Conservation (phyloP, 64 coral and sea anemone species). For the Catalaphyllia jardinei region DNA sequence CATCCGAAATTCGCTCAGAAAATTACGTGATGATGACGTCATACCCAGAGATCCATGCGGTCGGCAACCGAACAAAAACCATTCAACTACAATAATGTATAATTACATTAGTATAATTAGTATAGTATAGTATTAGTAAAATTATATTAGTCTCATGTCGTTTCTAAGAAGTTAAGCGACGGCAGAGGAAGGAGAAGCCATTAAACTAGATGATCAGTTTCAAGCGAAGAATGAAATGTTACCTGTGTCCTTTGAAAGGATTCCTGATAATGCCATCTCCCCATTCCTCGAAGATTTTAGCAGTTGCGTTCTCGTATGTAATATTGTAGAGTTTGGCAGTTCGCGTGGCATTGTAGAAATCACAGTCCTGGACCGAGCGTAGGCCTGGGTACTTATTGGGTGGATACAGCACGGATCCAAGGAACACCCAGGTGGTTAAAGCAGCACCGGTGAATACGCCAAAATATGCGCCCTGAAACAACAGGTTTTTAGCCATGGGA, state of each 20-base stretch:
- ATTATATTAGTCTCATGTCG: no score
- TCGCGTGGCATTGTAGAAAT: slow-evolving; percentile 46
- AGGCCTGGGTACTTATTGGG: slow-evolving; percentile 81
- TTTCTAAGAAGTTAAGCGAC: no score
- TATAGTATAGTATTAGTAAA: no score
- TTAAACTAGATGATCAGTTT: no score
- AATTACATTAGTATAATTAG: no score
- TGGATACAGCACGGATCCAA: slow-evolving; percentile 70
- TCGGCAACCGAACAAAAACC: no score
- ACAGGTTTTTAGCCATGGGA: no score
- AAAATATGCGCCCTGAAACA: slow-evolving; percentile 80
- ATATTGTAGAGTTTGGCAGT: slow-evolving; percentile 23
- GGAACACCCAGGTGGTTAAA: slow-evolving; percentile 80
- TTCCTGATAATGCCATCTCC: slow-evolving; percentile 46
- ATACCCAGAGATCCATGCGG: no score
- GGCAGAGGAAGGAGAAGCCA: no score
- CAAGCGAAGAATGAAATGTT: neutral
- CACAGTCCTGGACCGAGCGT: slow-evolving; percentile 61
- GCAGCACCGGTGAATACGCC: slow-evolving; percentile 72
- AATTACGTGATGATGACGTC: no score
- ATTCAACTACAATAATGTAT: no score
- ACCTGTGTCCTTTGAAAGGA: slow-evolving; percentile 40
- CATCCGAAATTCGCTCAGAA: no score
- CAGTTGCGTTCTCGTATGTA: neutral
- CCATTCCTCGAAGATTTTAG: neutral